Evolutionary conservation across 2,113 vertebrate species (phyloP).

Genomic region (Crocuta crocuta): DNA sequence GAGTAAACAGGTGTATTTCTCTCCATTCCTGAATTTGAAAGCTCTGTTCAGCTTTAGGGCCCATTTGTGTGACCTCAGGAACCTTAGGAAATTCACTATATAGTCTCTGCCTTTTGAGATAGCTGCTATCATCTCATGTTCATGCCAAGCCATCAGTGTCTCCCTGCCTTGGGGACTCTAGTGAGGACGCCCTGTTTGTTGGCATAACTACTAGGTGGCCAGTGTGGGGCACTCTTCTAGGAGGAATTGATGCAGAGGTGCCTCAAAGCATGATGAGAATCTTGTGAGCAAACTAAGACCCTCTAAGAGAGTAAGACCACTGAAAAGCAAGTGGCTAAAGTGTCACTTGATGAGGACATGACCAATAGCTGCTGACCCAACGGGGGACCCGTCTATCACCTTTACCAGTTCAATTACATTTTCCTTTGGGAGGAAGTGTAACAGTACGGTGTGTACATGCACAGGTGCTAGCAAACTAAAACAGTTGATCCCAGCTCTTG

Average conservation of each 20-base stretch:
- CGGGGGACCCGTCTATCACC: neutral
- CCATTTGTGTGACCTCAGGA: neutral
- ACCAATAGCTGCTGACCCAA: neutral
- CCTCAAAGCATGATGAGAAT: neutral
- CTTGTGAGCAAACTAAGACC: neutral
- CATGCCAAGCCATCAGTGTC: neutral
- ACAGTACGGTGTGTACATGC: neutral
- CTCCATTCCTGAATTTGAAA: neutral
- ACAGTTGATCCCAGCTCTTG: neutral
- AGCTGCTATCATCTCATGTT: neutral
- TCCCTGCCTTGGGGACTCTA: neutral
- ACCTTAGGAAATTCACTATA: neutral
- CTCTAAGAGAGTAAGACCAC: neutral
- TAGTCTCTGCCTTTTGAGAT: neutral
- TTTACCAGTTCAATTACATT: neutral
- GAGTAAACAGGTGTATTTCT: neutral
- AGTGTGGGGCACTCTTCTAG: accelerated
- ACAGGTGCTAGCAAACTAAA: neutral
- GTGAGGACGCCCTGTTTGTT: neutral
- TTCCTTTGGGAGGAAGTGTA: neutral
- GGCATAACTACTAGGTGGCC: neutral
- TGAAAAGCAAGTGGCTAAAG: neutral
- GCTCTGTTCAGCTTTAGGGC: neutral
- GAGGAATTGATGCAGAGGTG: neutral
- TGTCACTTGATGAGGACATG: neutral